phyloP scores from a whole-genome alignment of 2,797 vertebrate species.

The Danio jaintianensis region DNA sequence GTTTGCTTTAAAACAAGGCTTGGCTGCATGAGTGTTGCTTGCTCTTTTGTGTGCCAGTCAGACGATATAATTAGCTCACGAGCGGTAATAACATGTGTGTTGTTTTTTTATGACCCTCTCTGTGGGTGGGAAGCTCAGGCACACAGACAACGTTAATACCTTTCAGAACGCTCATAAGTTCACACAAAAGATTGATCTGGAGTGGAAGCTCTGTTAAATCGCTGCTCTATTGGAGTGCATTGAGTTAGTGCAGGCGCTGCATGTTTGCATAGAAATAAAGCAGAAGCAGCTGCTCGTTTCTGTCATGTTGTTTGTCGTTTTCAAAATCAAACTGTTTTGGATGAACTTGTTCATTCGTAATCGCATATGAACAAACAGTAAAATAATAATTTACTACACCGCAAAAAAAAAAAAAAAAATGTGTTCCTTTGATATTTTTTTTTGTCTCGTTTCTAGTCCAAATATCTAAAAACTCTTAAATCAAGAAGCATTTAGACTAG shows the following conservation, averaged over 20 bases:
- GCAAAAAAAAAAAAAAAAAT: too few species aligned
- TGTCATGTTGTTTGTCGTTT: neutral
- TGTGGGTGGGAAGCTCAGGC: conserved; percentile 59
- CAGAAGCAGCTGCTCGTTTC: neutral
- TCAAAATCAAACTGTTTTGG: neutral
- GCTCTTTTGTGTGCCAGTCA: conserved; percentile 73
- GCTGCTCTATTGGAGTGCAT: neutral
- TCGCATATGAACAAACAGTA: too few species aligned
- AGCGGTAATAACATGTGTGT: conserved; percentile 73
- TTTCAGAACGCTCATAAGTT: conserved; percentile 26
- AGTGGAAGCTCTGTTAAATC: neutral
- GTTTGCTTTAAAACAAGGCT: conserved; percentile 67
- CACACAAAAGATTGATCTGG: neutral
- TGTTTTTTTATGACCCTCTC: conserved; percentile 63
- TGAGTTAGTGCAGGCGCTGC: neutral
- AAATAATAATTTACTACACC: too few species aligned
- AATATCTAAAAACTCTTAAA: too few species aligned
- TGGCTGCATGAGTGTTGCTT: conserved; percentile 66
- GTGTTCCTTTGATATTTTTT: too few species aligned
- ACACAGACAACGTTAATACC: conserved; percentile 34
- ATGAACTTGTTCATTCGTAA: neutral
- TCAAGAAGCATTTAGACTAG: too few species aligned
- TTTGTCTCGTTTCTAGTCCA: too few species aligned
- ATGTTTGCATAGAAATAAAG: neutral
- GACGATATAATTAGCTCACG: conserved; percentile 73